These are phyloP conservation scores for Castor canadensis DNA, from an alignment of 2,113 vertebrate genomes.

Conservation along the genomic window DNA sequence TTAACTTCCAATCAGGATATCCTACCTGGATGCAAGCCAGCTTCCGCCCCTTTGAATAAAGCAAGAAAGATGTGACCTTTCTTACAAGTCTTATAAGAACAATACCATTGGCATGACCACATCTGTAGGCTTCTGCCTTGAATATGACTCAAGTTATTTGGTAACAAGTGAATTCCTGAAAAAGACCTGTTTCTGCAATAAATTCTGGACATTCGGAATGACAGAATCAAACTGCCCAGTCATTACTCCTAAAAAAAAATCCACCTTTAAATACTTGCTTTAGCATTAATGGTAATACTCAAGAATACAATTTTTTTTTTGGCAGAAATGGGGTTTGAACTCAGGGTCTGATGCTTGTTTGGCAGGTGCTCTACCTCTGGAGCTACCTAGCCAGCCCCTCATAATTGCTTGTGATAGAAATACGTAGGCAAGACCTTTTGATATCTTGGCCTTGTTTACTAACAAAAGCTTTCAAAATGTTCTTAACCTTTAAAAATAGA, in stretches of 20 bases:
- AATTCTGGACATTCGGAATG: background rate
- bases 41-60: constrained; percentile 74
- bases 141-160: background rate
- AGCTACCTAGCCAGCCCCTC: background rate
- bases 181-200: background rate
- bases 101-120: background rate
- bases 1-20: constrained; percentile 76
- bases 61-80: constrained; percentile 63
- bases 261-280: background rate
- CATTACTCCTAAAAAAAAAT: background rate
- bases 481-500: background rate
- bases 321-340: too few relatives aligned
- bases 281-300: background rate
- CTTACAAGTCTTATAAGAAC: constrained; percentile 47
- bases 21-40: constrained; percentile 70
- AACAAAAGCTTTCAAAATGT: background rate
- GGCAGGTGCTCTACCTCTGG: too few relatives aligned
- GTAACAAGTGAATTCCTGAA: constrained; percentile 35
- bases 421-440: background rate
- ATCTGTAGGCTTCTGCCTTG: background rate
- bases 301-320: too few relatives aligned
- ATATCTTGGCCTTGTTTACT: background rate
- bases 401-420: background rate
- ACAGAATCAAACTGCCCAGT: background rate
- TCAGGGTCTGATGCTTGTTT: too few relatives aligned